Conservation (phyloP, 2,113 vertebrate genomes). For the Aythya baeri region DNA sequence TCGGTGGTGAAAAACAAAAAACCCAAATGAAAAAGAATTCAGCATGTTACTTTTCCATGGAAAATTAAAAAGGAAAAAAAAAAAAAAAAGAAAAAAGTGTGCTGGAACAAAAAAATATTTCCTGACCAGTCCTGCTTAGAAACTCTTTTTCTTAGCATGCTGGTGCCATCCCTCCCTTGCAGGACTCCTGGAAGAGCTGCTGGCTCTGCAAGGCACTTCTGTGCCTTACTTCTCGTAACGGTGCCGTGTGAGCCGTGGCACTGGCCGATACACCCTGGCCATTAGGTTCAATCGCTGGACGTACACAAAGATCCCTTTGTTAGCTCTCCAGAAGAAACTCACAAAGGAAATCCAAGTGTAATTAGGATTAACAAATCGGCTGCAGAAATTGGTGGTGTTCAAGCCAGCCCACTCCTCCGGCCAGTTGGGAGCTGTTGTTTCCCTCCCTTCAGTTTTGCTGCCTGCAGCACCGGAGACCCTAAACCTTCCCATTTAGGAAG, state of each 20-base stretch:
- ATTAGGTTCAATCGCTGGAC: neutral
- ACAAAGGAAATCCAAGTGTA: neutral
- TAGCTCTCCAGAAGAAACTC: neutral
- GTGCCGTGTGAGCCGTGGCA: neutral
- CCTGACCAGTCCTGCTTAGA: neutral
- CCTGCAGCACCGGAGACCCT: neutral
- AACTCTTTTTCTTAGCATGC: neutral
- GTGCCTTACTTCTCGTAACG: neutral
- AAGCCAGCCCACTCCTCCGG: neutral
- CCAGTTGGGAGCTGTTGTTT: neutral
- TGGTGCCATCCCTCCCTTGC: neutral
- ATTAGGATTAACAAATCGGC: neutral
- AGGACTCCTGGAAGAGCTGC: neutral
- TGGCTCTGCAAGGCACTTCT: neutral
- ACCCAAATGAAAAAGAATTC: conserved; percentile 4
- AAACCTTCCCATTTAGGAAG: neutral
- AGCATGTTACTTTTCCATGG: neutral
- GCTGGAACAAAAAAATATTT: neutral
- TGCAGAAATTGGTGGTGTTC: neutral
- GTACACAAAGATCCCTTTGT: neutral
- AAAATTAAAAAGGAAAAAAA: neutral
- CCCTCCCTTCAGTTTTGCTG: neutral
- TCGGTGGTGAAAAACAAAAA: conserved; percentile 34
- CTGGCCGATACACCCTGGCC: neutral
- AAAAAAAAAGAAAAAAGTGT: neutral